These are phyloP conservation scores for Hoplostethus mediterraneus DNA, from an alignment of 2,797 vertebrate species.

Conservation along the genomic window DNA sequence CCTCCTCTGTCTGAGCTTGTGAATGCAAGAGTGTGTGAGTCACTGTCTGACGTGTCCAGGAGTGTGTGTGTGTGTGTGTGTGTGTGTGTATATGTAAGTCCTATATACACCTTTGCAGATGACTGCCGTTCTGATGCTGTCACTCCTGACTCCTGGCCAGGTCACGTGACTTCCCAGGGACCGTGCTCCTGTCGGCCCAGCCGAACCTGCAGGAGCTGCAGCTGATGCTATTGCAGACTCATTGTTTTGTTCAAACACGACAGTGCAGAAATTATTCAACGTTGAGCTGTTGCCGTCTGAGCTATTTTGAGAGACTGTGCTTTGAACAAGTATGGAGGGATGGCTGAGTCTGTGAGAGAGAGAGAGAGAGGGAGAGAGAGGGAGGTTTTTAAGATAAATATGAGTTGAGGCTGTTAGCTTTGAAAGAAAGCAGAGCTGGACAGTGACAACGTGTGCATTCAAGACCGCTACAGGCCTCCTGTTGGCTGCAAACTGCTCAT, in stretches of 20 bases:
- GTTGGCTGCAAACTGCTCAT: not conserved
- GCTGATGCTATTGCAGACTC: not conserved
- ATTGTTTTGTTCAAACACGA: constrained; percentile 20
- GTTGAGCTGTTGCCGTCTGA: not conserved
- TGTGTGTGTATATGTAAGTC: not conserved
- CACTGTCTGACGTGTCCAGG: constrained; percentile 37
- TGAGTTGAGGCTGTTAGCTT: constrained; percentile 1
- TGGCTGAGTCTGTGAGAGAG: not conserved
- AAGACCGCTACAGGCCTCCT: not conserved
- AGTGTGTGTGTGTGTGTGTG: constrained; percentile 32
- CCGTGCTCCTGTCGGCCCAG: not conserved
- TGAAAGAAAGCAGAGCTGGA: constrained; percentile 6
- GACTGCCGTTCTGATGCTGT: not conserved
- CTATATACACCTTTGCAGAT: not conserved
- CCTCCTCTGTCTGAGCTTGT: constrained; percentile 24
- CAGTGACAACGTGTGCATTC: not conserved
- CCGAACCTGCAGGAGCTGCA: too few relatives aligned
- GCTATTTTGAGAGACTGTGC: constrained; percentile 42
- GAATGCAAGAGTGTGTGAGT: constrained; percentile 35
- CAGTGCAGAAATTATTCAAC: constrained; percentile 32
- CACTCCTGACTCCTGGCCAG: constrained; percentile 16
- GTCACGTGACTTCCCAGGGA: constrained; percentile 40
- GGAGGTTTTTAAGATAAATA: not conserved
- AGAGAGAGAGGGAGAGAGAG: not conserved
- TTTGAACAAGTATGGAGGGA: not conserved